Evolutionary conservation across 2,888 invertebrate genomes (phyloP).

Genomic region (Timandra comae): DNA sequence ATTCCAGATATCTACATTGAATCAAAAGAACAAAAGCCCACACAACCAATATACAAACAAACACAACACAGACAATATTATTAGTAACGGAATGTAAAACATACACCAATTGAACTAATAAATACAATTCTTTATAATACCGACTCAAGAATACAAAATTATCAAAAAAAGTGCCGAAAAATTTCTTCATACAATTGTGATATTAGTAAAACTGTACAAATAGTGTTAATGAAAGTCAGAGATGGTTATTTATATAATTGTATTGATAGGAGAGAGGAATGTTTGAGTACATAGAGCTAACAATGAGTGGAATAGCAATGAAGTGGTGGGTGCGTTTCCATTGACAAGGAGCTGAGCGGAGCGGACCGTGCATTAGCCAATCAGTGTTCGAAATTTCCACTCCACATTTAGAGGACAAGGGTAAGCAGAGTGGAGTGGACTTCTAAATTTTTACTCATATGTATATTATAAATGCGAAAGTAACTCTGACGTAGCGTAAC

Average conservation of each 20-base stretch:
- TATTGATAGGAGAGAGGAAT: constrained; percentile 37
- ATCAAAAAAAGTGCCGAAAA: constrained; percentile 55
- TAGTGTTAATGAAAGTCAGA: constrained; percentile 47
- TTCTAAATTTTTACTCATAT: too few relatives aligned
- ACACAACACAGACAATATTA: constrained; percentile 31
- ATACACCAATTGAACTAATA: constrained; percentile 49
- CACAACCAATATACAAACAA: too few relatives aligned
- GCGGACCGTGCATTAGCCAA: too few relatives aligned
- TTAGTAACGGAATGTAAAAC: constrained; percentile 26
- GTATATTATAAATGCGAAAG: too few relatives aligned
- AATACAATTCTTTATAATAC: constrained; percentile 34
- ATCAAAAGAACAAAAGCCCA: constrained; percentile 4
- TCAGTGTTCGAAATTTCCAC: too few relatives aligned
- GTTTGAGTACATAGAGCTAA: constrained; percentile 19
- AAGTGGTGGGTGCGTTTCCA: too few relatives aligned
- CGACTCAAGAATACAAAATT: constrained; percentile 43
- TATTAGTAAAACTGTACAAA: constrained; percentile 49
- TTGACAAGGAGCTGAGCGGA: too few relatives aligned
- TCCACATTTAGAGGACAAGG: too few relatives aligned
- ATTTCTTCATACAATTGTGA: constrained; percentile 55
- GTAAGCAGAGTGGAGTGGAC: too few relatives aligned
- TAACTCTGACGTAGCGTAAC: too few relatives aligned
- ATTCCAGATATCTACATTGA: too few relatives aligned
- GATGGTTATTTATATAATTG: constrained; percentile 31
- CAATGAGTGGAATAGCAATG: constrained; percentile 28